These are phyloP conservation scores for Todiramphus chloris DNA, from an alignment of 2,113 vertebrate species.

Conservation along the genomic window DNA sequence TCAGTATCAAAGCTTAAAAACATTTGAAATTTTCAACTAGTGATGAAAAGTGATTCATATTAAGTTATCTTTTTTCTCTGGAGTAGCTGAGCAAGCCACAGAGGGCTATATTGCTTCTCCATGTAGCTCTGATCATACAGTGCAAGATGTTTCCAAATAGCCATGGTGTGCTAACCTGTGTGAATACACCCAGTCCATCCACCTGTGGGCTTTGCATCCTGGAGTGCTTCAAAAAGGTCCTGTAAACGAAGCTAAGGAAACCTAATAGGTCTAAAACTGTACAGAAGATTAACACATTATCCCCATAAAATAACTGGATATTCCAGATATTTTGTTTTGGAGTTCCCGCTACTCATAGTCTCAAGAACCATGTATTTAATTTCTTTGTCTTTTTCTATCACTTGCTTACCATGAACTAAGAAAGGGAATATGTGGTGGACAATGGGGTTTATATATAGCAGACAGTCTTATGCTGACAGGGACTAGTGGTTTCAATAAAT, in stretches of 20 bases:
- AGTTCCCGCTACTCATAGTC: background rate
- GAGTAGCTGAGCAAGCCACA: background rate
- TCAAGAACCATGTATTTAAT: background rate
- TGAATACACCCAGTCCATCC: background rate
- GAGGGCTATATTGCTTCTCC: background rate
- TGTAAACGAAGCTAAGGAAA: background rate
- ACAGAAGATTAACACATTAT: background rate
- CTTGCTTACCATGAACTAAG: background rate
- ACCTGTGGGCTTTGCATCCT: background rate
- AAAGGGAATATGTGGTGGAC: background rate
- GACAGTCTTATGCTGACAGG: no score
- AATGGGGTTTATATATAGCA: background rate
- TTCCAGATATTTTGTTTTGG: background rate
- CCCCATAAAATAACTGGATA: background rate
- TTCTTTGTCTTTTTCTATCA: background rate
- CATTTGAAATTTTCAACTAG: background rate
- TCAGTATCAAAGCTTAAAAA: background rate
- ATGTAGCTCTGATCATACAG: accelerated
- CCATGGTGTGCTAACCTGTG: accelerated
- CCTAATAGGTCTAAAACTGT: background rate
- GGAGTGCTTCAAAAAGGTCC: background rate
- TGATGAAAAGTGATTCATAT: background rate
- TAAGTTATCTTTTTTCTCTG: background rate
- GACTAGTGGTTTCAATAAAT: background rate
- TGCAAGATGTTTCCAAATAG: background rate